Percentiles rank a stretch among this genome's conserved stretches.
Conservation (phyloP, 2,113 vertebrate species). For the Lepidothrix coronata region DNA sequence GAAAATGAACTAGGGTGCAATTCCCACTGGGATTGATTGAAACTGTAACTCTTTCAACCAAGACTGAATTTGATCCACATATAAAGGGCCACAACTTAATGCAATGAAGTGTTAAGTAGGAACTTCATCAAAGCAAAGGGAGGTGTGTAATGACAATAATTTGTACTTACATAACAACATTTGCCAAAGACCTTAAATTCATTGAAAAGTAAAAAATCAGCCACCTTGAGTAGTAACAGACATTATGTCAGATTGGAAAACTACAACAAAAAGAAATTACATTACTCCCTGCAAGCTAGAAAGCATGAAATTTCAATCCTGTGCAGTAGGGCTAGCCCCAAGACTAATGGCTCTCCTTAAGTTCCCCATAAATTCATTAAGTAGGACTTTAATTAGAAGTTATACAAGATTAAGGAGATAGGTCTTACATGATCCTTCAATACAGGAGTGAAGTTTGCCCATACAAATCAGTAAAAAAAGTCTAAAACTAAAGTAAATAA, state of each 20-base stretch:
- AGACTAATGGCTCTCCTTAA: not conserved
- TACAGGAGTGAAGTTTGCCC: not conserved
- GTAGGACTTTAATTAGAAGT: not conserved
- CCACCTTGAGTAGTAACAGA: not conserved
- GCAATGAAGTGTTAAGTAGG: not conserved
- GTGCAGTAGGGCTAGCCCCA: not conserved
- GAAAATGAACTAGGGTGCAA: not conserved
- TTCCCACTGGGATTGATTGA: not conserved
- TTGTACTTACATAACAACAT: not conserved
- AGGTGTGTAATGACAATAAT: not conserved
- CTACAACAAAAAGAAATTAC: not conserved
- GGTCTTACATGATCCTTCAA: not conserved
- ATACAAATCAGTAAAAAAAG: not conserved
- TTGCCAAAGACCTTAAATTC: not conserved
- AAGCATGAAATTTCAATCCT: not conserved
- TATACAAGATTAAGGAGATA: not conserved
- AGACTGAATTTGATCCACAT: not conserved
- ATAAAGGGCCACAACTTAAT: not conserved
- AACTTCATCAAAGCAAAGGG: not conserved
- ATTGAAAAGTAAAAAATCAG: not conserved
- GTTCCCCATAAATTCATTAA: not conserved
- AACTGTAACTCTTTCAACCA: not conserved
- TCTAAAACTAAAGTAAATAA: not conserved
- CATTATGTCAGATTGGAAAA: not conserved
- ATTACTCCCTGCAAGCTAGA: not conserved